Conservation (phyloP, 2,888 invertebrate species). For the Tolmerus cingulatus region DNA sequence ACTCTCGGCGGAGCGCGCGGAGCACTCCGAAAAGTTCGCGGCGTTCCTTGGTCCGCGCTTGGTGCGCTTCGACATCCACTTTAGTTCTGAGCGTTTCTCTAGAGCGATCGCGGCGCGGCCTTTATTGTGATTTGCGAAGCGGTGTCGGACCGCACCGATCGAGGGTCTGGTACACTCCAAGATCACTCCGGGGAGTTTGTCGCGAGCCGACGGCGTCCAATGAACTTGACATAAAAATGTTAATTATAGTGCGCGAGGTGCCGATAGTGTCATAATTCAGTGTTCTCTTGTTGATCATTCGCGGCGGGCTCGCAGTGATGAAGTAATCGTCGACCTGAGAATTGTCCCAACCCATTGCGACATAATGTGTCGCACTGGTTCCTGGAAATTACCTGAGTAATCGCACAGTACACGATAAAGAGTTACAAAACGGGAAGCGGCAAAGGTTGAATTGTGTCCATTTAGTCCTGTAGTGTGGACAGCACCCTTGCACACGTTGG, state of each 20-base stretch:
- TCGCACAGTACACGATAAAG: not conserved
- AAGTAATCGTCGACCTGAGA: not conserved
- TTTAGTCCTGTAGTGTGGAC: not conserved
- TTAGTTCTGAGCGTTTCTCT: conserved; percentile 28
- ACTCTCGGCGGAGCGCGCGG: not conserved
- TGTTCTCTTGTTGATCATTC: not conserved
- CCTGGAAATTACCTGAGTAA: not conserved
- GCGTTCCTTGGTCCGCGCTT: not conserved
- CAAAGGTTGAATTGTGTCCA: not conserved
- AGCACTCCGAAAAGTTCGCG: not conserved
- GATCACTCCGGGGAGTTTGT: not conserved
- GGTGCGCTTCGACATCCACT: conserved; percentile 18
- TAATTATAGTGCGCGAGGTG: conserved; percentile 1
- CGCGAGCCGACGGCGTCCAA: not conserved
- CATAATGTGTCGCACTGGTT: not conserved
- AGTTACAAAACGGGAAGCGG: not conserved
- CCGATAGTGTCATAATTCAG: not conserved
- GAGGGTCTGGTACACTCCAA: not conserved
- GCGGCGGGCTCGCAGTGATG: not conserved
- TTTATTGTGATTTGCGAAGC: not conserved
- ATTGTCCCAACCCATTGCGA: not conserved
- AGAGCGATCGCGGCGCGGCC: conserved; percentile 18
- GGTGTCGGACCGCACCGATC: not conserved
- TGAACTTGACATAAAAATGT: conserved; percentile 22
- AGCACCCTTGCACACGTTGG: not conserved